Evolutionary conservation across 1,140 invertebrate genomes (phyloP).

Genomic region (Lordiphosa mommai): DNA sequence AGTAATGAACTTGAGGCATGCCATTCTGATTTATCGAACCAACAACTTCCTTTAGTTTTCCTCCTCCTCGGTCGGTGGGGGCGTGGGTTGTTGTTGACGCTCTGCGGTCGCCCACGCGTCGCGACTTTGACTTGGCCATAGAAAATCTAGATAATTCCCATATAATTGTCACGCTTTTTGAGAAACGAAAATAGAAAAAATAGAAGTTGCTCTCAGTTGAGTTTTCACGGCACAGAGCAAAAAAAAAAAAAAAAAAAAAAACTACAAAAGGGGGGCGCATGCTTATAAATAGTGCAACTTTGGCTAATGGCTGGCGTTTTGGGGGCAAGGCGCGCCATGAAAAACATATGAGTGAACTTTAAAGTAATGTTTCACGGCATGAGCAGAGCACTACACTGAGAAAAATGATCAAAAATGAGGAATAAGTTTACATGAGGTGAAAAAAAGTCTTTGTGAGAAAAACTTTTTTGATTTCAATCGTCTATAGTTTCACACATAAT

Average conservation of each 20-base stretch:
- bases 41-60: conserved; percentile 37
- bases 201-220: conserved; percentile 11
- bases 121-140: conserved; percentile 41
- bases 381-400: conserved; percentile 11
- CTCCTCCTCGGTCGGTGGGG: neutral
- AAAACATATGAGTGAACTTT: conserved; percentile 4
- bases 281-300: conserved; percentile 4
- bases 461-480: too few relatives aligned
- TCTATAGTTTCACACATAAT: too few relatives aligned
- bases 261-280: conserved; percentile 10
- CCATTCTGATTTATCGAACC: conserved; percentile 52
- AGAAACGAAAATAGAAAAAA: conserved; percentile 57
- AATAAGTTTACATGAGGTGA: too few relatives aligned
- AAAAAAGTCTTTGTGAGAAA: too few relatives aligned
- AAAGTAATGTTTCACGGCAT: conserved; percentile 20
- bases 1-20: conserved; percentile 56
- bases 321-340: conserved; percentile 8
- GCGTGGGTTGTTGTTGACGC: conserved; percentile 17
- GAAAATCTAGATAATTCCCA: conserved; percentile 53
- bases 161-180: conserved; percentile 66
- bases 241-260: conserved; percentile 18
- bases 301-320: neutral
- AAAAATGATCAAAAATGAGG: neutral
- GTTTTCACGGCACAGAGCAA: conserved; percentile 17
- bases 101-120: conserved; percentile 65